Percentiles rank a stretch among this genome's conserved stretches.
These are phyloP conservation scores for Ladona fulva DNA, from an alignment of 1,140 invertebrate species.

Conservation along the genomic window DNA sequence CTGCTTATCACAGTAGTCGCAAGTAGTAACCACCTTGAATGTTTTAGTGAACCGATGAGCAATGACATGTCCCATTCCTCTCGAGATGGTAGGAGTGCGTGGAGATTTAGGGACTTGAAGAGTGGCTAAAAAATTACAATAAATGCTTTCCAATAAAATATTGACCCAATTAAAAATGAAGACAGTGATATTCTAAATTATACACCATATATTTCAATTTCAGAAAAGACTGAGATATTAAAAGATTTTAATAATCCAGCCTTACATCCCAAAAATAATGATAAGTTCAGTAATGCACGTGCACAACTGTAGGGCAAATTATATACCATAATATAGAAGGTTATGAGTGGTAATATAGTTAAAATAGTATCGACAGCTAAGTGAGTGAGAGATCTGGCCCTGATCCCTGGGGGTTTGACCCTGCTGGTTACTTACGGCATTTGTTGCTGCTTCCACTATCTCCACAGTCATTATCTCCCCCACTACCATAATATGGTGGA, in stretches of 20 bases:
- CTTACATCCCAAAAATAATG: no score
- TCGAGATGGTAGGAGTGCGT: constrained; percentile 50
- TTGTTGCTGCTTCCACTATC: background rate
- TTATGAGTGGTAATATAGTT: no score
- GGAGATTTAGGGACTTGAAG: constrained; percentile 66
- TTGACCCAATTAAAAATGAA: background rate
- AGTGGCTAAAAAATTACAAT: constrained; percentile 31
- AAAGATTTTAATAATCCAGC: no score
- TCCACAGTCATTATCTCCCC: background rate
- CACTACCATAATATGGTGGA: constrained; percentile 41
- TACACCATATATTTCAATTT: no score
- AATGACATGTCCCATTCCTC: constrained; percentile 82
- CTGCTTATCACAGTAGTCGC: constrained; percentile 84
- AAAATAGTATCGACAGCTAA: no score
- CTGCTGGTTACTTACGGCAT: no score
- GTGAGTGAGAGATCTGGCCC: no score
- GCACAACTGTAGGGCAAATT: no score
- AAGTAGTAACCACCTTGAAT: constrained; percentile 80
- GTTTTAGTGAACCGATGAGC: constrained; percentile 82
- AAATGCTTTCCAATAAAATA: constrained; percentile 16
- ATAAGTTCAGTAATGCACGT: no score
- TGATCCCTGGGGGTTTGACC: no score
- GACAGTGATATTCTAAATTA: background rate
- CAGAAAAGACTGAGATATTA: no score
- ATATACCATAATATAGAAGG: no score